Evolutionary conservation across 2,888 invertebrate genomes (phyloP).

Genomic region (Agrotis puta): DNA sequence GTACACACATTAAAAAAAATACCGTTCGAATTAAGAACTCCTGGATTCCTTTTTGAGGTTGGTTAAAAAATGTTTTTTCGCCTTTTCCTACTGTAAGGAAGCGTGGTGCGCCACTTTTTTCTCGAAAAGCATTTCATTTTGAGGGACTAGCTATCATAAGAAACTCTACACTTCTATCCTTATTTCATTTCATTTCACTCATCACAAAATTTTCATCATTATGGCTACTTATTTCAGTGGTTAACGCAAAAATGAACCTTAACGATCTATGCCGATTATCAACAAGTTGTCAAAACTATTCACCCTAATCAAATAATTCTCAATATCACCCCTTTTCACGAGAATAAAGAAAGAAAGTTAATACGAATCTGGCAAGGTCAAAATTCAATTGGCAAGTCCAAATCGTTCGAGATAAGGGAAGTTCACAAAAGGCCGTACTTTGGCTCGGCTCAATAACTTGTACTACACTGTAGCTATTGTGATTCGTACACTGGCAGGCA

Average conservation of each 20-base stretch:
- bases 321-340: slow-evolving; percentile 18
- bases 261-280: background rate
- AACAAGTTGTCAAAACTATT: slow-evolving; percentile 3
- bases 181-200: too few relatives aligned
- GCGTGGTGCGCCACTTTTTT: too few relatives aligned
- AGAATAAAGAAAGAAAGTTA: slow-evolving; percentile 36
- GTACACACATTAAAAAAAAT: too few relatives aligned
- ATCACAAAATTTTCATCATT: too few relatives aligned
- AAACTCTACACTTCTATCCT: too few relatives aligned
- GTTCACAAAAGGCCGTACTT: slow-evolving; percentile 58
- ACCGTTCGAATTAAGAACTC: too few relatives aligned
- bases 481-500: slow-evolving; percentile 42
- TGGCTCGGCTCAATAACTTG: slow-evolving; percentile 63
- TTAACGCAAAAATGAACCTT: background rate
- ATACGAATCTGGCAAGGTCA: slow-evolving; percentile 48
- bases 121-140: too few relatives aligned
- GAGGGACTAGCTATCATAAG: too few relatives aligned
- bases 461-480: slow-evolving; percentile 63
- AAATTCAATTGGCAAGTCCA: slow-evolving; percentile 56
- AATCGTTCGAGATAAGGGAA: slow-evolving; percentile 34
- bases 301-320: slow-evolving; percentile 30
- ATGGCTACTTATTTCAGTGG: background rate
- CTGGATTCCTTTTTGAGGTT: too few relatives aligned
- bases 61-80: too few relatives aligned
- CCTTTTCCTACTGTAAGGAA: too few relatives aligned